phyloP scores from a whole-genome alignment of 35 echinoderm and acorn worm species.

The Ptychodera flava region DNA sequence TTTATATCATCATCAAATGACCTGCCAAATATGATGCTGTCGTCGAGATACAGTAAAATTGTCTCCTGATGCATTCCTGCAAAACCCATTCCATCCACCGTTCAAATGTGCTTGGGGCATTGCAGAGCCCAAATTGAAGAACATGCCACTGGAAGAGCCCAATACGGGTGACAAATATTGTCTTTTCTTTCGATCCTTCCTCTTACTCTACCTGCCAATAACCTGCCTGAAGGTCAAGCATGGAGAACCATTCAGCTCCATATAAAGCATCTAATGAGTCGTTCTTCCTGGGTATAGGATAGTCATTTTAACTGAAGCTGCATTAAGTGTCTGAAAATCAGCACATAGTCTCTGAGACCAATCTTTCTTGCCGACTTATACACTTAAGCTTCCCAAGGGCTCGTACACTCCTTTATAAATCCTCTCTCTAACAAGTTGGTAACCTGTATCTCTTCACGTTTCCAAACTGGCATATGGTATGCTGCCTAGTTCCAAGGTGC shows the following conservation, averaged over 20 bases:
- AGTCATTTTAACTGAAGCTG: slow-evolving; percentile 39
- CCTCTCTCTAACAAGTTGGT: slow-evolving; percentile 29
- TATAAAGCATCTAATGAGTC: too few species aligned
- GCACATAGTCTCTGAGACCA: too few species aligned
- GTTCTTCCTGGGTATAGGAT: too few species aligned
- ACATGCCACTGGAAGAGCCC: slow-evolving; percentile 9
- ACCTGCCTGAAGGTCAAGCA: slow-evolving; percentile 3
- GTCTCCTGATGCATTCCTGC: slow-evolving; percentile 39
- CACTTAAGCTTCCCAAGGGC: too few species aligned
- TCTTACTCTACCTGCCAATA: slow-evolving; percentile 16
- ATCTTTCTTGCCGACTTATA: slow-evolving; percentile 71
- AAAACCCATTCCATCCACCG: slow-evolving; percentile 36
- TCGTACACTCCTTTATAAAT: slow-evolving; percentile 39
- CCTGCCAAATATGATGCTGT: slow-evolving; percentile 37
- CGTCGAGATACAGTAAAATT: slow-evolving; percentile 39
- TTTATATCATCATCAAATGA: slow-evolving; percentile 10
- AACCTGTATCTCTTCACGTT: slow-evolving; percentile 35
- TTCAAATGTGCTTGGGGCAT: slow-evolving; percentile 25
- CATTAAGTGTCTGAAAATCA: slow-evolving; percentile 63
- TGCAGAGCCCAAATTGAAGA: slow-evolving; percentile 17
- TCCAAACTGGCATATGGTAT: slow-evolving; percentile 35
- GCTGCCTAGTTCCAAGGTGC: slow-evolving; percentile 37
- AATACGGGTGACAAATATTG: slow-evolving; percentile 18
- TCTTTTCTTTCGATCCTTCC: slow-evolving; percentile 4
- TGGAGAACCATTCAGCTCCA: slow-evolving; percentile 6